A percentile compares a stretch with the other conserved stretches of the same genome.
Evolutionary conservation across 2,113 vertebrate genomes (phyloP).

Genomic region (Perca fluviatilis): DNA sequence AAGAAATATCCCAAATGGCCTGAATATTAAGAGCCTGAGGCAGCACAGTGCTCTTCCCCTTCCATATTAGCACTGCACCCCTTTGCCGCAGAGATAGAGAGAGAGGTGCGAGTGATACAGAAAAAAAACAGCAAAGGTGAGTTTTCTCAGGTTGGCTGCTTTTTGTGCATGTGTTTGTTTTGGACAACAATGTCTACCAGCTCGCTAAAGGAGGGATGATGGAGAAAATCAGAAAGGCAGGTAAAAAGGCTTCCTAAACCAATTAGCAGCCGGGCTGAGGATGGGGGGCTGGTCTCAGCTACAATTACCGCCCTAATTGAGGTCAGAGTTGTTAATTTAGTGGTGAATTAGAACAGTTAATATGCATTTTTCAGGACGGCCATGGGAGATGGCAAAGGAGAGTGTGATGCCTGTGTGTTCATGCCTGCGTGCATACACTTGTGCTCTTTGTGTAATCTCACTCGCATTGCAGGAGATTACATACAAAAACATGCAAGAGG

Average conservation of each 20-base stretch:
- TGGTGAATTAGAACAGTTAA: conserved; percentile 88
- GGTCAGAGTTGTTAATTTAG: conserved; percentile 89
- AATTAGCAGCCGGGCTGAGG: conserved; percentile 74
- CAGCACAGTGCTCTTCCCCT: conserved; percentile 24
- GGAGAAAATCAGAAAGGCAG: background rate
- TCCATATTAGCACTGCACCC: conserved; percentile 40
- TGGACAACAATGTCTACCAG: conserved; percentile 31
- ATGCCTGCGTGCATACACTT: background rate
- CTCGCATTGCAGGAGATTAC: conserved; percentile 69
- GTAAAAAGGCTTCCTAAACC: conserved; percentile 75
- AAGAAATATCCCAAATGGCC: conserved; percentile 66
- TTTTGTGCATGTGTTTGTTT: conserved; percentile 42
- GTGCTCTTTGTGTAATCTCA: conserved; percentile 55
- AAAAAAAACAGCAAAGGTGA: background rate
- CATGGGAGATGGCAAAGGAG: conserved; percentile 81
- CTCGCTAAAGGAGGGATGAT: conserved; percentile 30
- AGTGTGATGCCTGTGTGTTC: conserved; percentile 39
- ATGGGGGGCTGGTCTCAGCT: conserved; percentile 74
- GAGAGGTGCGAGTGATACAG: conserved; percentile 1
- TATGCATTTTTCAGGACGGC: conserved; percentile 85
- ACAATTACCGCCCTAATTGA: conserved; percentile 86
- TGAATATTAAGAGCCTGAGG: conserved; percentile 57
- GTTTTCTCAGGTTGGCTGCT: conserved; percentile 35
- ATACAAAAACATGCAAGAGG: conserved; percentile 72
- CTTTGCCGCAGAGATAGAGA: conserved; percentile 29